Evolutionary conservation across 2,113 vertebrate species (phyloP).

Genomic region (Odocoileus virginianus): DNA sequence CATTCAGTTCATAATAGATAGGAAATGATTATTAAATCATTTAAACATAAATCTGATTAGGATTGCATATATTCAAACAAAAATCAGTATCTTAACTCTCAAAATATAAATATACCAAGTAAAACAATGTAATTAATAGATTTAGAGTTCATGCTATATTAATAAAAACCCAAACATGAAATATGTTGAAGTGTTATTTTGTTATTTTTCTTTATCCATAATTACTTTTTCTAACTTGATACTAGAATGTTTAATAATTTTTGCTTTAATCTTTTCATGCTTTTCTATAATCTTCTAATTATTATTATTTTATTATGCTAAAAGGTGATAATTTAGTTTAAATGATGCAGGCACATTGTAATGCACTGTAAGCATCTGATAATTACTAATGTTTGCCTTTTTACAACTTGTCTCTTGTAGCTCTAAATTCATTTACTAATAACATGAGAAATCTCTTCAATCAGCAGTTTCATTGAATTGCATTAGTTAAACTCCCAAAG

Average conservation of each 20-base stretch:
- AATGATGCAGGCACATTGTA: not conserved
- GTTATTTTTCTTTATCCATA: not conserved
- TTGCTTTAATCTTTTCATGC: not conserved
- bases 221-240: not conserved
- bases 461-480: not conserved
- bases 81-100: not conserved
- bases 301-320: not conserved
- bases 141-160: not conserved
- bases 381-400: not conserved
- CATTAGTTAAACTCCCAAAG: constrained; percentile 5
- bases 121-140: not conserved
- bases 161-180: not conserved
- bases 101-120: not conserved
- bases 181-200: not conserved
- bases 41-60: constrained; percentile 19
- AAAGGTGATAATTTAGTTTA: constrained; percentile 15
- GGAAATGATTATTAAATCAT: not conserved
- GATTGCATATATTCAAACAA: not conserved
- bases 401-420: not conserved
- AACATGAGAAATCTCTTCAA: not conserved
- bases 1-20: not conserved
- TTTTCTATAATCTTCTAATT: not conserved
- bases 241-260: not conserved
- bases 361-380: not conserved
- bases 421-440: constrained; percentile 21